Base-by-base conservation (phyloP, 2,888 invertebrate genomes). In the Teleogryllus oceanicus region DNA sequence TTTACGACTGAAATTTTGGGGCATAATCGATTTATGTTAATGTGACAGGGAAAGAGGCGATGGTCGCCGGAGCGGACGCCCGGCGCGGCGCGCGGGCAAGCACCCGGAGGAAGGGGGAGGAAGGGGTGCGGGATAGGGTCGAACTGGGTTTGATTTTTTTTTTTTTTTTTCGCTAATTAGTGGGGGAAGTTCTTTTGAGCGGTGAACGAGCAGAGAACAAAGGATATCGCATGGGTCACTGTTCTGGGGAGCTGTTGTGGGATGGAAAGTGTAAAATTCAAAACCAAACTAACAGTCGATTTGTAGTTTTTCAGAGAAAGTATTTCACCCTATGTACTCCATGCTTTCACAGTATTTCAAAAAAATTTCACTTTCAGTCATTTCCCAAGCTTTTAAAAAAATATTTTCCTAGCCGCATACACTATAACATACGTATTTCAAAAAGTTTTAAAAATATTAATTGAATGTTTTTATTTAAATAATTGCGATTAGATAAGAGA, bases 1-100 rank as follows among this genome's bases (percentile, higher is more conserved):
- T 62, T 62, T 62, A 62, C 62, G 62, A 62, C 62, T n/a, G 62
- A 62, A 62, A 62, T 62, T 62, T 62, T n/a, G 62, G 62, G 62
- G 62, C 62, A 62, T 62, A 62, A 62, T 62, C 62, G 62, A 62
- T 62, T 62, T 62, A 62, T 62, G 62, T 62, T 62, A 62, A 62
- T 62, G 62, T 62, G 62, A 62, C 62, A 62, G 62, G 62, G 62
- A 11, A 62, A 62, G 62, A 62, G 62, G 62, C 62, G n/a, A 13
- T n/a, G 16, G 16, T 13, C 62, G n/a, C 16, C 62, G 62, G 13
- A n/a, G 62, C 62, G 62, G 62, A n/a, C 10, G 62, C n/a, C 16
- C 16, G 62, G 62, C 62, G 62, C 62, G 8, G n/a, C n/a, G 62
- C 62, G 62, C n/a, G 62, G 62, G 12, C 62, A 62, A n/a, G 62